Conservation (phyloP, 2,113 vertebrate genomes). For the Caranx melampygus region DNA sequence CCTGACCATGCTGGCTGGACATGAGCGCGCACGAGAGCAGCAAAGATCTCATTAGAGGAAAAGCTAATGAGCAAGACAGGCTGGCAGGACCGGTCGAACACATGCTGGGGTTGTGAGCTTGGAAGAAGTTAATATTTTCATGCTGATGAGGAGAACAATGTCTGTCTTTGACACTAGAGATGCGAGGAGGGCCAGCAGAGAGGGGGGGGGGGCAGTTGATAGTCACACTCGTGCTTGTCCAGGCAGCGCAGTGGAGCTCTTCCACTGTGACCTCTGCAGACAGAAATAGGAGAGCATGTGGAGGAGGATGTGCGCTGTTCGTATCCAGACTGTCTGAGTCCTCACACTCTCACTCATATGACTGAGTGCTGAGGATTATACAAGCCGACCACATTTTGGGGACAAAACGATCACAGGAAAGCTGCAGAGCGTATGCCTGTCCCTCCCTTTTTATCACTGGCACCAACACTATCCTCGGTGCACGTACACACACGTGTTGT, state of each 20-base stretch:
- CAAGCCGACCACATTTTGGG: slow-evolving; percentile 6
- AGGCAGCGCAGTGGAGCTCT: slow-evolving; percentile 44
- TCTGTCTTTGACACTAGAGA: slow-evolving; percentile 58
- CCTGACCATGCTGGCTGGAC: slow-evolving; percentile 1
- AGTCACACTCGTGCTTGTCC: slow-evolving; percentile 45
- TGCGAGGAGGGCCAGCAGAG: slow-evolving; percentile 34
- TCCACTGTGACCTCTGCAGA: slow-evolving; percentile 53
- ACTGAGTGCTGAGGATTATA: slow-evolving; percentile 53
- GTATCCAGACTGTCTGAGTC: slow-evolving; percentile 48
- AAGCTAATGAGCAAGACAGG: slow-evolving; percentile 41
- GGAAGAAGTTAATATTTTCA: slow-evolving; percentile 55
- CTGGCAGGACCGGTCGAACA: slow-evolving; percentile 20
- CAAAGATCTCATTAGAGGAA: slow-evolving; percentile 34
- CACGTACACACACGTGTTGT: neutral
- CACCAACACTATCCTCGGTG: slow-evolving; percentile 5
- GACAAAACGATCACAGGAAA: slow-evolving; percentile 26
- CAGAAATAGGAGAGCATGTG: slow-evolving; percentile 50
- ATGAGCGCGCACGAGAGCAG: slow-evolving; percentile 27
- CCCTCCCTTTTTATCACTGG: neutral
- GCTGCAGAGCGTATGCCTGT: neutral
- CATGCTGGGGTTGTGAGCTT: slow-evolving; percentile 18
- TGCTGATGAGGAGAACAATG: slow-evolving; percentile 51
- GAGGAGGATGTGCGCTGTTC: slow-evolving; percentile 38
- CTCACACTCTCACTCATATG: slow-evolving; percentile 42
- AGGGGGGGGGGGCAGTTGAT: slow-evolving; percentile 25